These are phyloP conservation scores for Planococcus citri DNA, from an alignment of 1,140 invertebrate species.

Conservation along the genomic window DNA sequence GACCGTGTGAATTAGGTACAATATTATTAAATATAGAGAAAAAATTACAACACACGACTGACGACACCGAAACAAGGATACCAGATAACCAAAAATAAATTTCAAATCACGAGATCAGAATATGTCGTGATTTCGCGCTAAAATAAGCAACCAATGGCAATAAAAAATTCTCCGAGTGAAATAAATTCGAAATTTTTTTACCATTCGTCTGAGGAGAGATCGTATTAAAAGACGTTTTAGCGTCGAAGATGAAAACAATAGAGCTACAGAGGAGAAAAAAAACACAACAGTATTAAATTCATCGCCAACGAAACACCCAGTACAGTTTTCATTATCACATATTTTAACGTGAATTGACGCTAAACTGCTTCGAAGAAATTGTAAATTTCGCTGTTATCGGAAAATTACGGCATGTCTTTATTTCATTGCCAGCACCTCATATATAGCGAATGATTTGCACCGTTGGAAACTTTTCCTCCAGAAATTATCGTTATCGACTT, in stretches of 20 bases:
- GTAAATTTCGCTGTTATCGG: background rate
- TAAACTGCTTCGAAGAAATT: background rate
- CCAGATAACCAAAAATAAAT: too few relatives aligned
- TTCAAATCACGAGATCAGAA: too few relatives aligned
- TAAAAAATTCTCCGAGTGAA: background rate
- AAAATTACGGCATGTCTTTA: background rate
- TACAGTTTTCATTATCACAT: background rate
- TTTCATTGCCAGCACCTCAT: background rate
- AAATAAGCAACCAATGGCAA: background rate
- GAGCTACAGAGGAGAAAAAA: background rate
- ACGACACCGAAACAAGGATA: too few relatives aligned
- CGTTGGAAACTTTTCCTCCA: background rate
- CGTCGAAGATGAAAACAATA: background rate
- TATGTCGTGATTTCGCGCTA: too few relatives aligned
- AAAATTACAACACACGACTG: too few relatives aligned
- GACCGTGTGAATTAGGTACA: too few relatives aligned
- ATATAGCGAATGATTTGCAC: background rate
- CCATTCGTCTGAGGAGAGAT: too few relatives aligned
- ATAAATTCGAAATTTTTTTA: background rate
- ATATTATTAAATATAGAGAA: too few relatives aligned
- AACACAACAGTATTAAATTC: background rate
- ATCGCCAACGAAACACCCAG: background rate
- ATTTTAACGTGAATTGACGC: background rate
- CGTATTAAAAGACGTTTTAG: too few relatives aligned
- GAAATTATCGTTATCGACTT: background rate